A percentile compares a stretch with the other conserved stretches of the same genome.
Evolutionary conservation across 2,888 invertebrate genomes (phyloP).

Genomic region (Petrophora chlorosata): DNA sequence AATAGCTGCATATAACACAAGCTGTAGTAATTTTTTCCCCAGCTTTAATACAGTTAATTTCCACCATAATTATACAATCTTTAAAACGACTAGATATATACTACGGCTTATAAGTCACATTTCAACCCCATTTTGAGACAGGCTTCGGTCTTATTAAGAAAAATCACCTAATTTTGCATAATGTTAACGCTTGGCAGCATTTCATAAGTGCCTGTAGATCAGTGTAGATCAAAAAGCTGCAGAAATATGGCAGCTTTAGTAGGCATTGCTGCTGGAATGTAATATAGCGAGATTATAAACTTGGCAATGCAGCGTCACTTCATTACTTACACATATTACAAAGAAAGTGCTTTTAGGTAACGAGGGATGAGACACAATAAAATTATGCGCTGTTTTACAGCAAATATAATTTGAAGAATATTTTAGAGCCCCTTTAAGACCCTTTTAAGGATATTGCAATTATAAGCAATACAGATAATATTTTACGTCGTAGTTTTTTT

Average conservation of each 20-base stretch:
- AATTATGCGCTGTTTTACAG: too few species aligned
- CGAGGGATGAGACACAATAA: background rate
- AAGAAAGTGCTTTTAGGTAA: background rate
- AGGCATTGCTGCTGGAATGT: background rate
- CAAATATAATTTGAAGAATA: too few species aligned
- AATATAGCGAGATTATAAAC: slow-evolving; percentile 10
- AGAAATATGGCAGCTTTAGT: background rate
- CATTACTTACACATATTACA: background rate
- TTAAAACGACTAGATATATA: too few species aligned
- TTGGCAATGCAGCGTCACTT: slow-evolving; percentile 1
- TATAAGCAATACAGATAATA: too few species aligned
- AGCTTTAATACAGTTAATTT: too few species aligned
- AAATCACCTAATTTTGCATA: slow-evolving; percentile 8
- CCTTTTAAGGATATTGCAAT: too few species aligned
- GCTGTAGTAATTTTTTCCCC: too few species aligned
- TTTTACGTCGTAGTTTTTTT: too few species aligned
- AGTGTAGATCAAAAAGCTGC: slow-evolving; percentile 2
- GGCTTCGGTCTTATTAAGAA: background rate
- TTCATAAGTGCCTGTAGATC: slow-evolving; percentile 10
- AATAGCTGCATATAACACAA: too few species aligned
- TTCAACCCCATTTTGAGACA: background rate
- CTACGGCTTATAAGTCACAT: background rate
- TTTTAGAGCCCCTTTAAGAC: too few species aligned
- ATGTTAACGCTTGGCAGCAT: slow-evolving; percentile 9
- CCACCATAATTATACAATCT: too few species aligned